Evolutionary conservation across 2,113 vertebrate genomes (phyloP).

Genomic region (Atrichornis clamosus): DNA sequence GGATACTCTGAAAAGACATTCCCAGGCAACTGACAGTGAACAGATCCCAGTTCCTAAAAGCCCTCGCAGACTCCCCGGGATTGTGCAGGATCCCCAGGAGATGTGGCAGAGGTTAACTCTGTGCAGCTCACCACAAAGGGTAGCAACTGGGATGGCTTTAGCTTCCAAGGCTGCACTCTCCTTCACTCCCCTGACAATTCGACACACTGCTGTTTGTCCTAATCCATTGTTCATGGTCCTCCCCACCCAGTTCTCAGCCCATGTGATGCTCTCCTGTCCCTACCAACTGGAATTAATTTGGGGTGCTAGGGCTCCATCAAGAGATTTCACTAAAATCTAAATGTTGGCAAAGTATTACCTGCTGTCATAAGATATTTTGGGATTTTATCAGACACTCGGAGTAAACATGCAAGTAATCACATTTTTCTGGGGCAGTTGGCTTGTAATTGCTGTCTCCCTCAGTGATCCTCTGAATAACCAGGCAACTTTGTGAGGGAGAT

Average conservation of each 20-base stretch:
- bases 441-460: not conserved
- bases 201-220: slow-evolving; percentile 48
- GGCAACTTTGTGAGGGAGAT: not conserved
- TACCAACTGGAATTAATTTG: slow-evolving; percentile 61
- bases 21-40: not conserved
- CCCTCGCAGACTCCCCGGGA: not conserved
- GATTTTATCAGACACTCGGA: not conserved
- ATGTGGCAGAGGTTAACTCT: not conserved
- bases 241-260: slow-evolving; percentile 54
- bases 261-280: slow-evolving; percentile 48
- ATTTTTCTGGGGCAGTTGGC: not conserved
- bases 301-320: slow-evolving; percentile 14
- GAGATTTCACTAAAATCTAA: not conserved
- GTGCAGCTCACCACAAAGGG: not conserved
- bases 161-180: not conserved
- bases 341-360: not conserved
- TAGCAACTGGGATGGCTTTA: not conserved
- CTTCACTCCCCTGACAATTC: slow-evolving; percentile 36
- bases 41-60: not conserved
- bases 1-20: not conserved
- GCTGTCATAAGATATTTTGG: not conserved
- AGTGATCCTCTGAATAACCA: not conserved
- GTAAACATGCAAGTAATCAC: not conserved
- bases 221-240: slow-evolving; percentile 58
- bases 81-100: not conserved